Conservation (phyloP, 2,888 invertebrate genomes). For the Branchipolynoe longqiensis region DNA sequence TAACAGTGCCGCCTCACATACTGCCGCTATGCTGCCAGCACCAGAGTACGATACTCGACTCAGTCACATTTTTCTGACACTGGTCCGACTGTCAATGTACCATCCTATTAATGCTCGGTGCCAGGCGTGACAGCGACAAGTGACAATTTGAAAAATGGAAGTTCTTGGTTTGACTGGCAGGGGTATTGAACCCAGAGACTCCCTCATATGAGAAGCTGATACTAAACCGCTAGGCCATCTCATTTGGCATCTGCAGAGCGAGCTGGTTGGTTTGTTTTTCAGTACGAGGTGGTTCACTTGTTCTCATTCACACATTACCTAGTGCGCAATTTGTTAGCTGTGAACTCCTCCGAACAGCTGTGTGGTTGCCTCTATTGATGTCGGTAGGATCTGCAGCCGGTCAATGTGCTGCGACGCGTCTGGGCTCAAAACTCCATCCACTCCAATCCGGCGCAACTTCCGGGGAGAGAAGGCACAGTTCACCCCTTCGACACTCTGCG, state of each 20-base stretch:
- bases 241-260: not conserved
- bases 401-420: constrained; percentile 7
- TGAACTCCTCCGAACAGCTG: not conserved
- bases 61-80: too few species aligned
- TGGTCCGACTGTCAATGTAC: too few species aligned
- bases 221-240: not conserved
- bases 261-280: not conserved
- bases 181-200: too few species aligned
- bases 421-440: not conserved
- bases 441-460: not conserved
- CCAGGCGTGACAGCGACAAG: too few species aligned
- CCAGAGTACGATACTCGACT: too few species aligned
- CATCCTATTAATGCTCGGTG: too few species aligned
- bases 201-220: not conserved
- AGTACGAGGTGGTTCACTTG: too few species aligned
- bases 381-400: constrained; percentile 9
- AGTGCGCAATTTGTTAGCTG: not conserved
- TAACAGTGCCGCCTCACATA: too few species aligned
- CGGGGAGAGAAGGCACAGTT: not conserved
- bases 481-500: not conserved
- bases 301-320: not conserved
- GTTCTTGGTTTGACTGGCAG: too few species aligned
- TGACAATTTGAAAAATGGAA: too few species aligned
- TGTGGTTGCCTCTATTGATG: constrained; percentile 26
- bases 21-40: too few species aligned